These are phyloP conservation scores for Elysia chlorotica DNA, from an alignment of 1,140 invertebrate genomes.

Conservation along the genomic window DNA sequence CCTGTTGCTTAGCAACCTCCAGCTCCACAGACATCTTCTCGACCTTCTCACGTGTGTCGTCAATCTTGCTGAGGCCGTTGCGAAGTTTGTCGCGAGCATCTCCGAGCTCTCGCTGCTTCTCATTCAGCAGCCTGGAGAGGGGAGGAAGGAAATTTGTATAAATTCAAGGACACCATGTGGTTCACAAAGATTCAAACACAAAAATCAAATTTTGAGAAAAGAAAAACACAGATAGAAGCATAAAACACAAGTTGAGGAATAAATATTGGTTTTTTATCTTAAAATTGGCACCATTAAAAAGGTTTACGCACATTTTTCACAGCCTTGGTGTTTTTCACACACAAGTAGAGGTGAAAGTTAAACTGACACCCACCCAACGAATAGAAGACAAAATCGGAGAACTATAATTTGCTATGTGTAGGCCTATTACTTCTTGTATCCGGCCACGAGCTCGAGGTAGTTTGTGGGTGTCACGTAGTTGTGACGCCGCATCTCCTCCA, in stretches of 20 bases:
- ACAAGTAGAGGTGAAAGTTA: no score
- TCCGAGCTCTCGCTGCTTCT: constrained; percentile 74
- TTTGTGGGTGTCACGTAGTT: constrained; percentile 87
- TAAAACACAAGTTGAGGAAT: neutral
- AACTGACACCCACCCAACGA: no score
- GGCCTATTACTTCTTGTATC: constrained; percentile 83
- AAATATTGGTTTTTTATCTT: no score
- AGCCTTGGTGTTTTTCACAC: no score
- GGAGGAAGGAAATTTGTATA: no score
- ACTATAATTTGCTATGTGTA: no score
- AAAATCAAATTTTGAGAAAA: neutral
- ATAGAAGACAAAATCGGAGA: no score
- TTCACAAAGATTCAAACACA: neutral
- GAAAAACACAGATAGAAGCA: neutral
- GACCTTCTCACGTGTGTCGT: constrained; percentile 70
- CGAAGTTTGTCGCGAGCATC: constrained; percentile 72
- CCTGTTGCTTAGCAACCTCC: constrained; percentile 75
- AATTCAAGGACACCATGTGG: neutral
- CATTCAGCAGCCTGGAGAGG: constrained; percentile 70
- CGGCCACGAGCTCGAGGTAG: constrained; percentile 80
- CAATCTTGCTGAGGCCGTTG: constrained; percentile 79
- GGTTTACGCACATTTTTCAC: no score
- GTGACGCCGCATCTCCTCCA: constrained; percentile 75
- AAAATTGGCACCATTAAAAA: no score
- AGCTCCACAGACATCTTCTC: constrained; percentile 80